Base-by-base conservation (phyloP, 2,113 vertebrate species). In the Barbus barbus region DNA sequence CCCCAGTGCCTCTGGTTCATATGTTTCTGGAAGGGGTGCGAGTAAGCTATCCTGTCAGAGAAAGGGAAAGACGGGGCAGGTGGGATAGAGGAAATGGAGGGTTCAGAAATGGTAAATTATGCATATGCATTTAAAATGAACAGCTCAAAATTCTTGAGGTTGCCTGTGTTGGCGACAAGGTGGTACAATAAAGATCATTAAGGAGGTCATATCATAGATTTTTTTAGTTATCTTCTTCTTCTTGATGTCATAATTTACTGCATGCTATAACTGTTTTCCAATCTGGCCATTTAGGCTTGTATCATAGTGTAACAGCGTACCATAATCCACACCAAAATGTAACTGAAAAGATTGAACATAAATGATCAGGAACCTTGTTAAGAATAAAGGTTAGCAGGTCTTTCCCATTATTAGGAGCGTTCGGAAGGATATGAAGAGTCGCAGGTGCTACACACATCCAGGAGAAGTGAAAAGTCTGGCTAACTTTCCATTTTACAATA, bases 1-100 rank as follows among this genome's bases (percentile, higher is more conserved):
- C 91, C 96, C 96, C 78, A 96, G 94, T 67, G 96, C 96, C 93
- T 99, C 98, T 28, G 97, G 96, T 94, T 98, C 97, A 88, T 97
- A 99, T 92, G 95, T 92, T 84, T 96, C 93, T 69, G 96, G 97
- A 86, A 97, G 95, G 89, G 94, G 96, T 85, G 95, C 96, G 87
- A 95, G 95, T 82, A 96, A 96, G 88, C 95, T 92, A 83, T 98
- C 96, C 97, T 99, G 93, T 86, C 84, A 85, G 90, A 87, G 33
- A 82, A 78, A 53, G 2, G 61, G 41, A 81, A n/a, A 67, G 22
- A 74, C 1, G 8, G 46, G 18, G 53, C 31, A 65, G 12, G 31
- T 18, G 22, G 18, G 28, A 58, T 11, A 33, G 22, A 38, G 28
- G 18, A 18, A 18, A 53, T 5, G 1, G 5, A 3, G 2, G 9